Conservation (phyloP, 2,113 vertebrate species). For the Panurus biarmicus region DNA sequence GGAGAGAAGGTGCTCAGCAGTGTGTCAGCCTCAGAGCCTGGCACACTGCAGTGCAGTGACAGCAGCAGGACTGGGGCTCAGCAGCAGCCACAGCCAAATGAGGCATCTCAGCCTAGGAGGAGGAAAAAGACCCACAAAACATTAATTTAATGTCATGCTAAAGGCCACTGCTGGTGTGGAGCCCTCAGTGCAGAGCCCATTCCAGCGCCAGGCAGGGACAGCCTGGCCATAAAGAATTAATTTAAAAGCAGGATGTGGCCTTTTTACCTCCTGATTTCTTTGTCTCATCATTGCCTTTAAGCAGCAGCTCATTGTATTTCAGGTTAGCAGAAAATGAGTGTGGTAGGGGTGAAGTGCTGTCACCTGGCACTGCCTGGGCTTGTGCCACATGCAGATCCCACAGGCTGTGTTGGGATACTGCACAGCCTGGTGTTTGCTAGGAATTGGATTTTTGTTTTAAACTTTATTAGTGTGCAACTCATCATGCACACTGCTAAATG, state of each 20-base stretch:
- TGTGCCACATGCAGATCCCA: background rate
- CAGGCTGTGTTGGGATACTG: background rate
- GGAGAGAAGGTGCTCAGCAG: background rate
- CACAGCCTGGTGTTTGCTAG: background rate
- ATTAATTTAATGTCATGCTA: background rate
- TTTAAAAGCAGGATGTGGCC: background rate
- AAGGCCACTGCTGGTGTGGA: background rate
- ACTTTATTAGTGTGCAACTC: background rate
- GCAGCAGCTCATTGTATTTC: background rate
- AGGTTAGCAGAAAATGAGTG: background rate
- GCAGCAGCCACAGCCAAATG: background rate
- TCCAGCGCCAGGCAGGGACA: background rate
- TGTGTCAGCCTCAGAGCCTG: background rate
- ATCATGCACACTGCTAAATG: background rate
- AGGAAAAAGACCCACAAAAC: background rate
- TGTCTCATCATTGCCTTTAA: background rate
- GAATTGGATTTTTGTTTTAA: background rate
- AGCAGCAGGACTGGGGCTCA: background rate
- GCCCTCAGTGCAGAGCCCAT: background rate
- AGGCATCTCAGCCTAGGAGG: background rate
- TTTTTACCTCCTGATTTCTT: background rate
- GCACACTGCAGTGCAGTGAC: accelerated
- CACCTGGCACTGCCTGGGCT: background rate
- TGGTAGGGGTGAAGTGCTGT: background rate
- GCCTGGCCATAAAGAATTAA: background rate